Percentiles rank a stretch among this genome's conserved stretches.
phyloP scores from a whole-genome alignment of 92 coral and sea anemone species.

The Pocillopora grandis region DNA sequence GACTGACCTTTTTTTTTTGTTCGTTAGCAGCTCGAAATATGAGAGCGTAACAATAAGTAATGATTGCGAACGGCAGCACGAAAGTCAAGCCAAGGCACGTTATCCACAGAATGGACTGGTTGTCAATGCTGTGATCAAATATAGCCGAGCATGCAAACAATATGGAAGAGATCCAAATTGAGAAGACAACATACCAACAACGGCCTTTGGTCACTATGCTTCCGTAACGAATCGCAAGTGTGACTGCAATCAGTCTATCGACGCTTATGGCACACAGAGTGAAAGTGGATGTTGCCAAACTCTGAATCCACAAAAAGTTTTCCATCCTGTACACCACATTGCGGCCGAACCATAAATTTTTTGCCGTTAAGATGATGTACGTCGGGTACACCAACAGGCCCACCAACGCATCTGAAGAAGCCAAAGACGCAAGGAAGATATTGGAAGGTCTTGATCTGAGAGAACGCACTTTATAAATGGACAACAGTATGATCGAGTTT shows the following conservation, averaged over 20 bases:
- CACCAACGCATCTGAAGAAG: constrained; percentile 47
- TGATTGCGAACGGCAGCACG: constrained; percentile 36
- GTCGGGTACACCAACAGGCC: constrained; percentile 52
- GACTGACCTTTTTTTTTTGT: constrained; percentile 28
- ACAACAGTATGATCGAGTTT: constrained; percentile 34
- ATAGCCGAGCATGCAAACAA: constrained; percentile 33
- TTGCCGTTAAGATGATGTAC: constrained; percentile 34
- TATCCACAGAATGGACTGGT: constrained; percentile 48
- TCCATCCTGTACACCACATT: constrained; percentile 52
- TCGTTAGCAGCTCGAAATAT: constrained; percentile 33
- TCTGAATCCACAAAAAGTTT: constrained; percentile 63
- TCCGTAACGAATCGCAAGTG: constrained; percentile 31
- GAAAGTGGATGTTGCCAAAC: constrained; percentile 49
- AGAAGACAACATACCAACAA: constrained; percentile 7
- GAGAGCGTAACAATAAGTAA: constrained; percentile 44
- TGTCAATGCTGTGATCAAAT: constrained; percentile 10
- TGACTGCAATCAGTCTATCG: constrained; percentile 54
- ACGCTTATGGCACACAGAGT: constrained; percentile 58
- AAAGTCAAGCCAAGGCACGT: constrained; percentile 32
- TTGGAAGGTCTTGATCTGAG: constrained; percentile 41
- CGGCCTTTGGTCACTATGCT: constrained; percentile 40
- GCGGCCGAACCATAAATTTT: constrained; percentile 38
- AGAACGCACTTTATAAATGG: constrained; percentile 46
- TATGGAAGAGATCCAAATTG: constrained; percentile 55
- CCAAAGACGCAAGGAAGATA: constrained; percentile 48